Evolutionary conservation across 2,888 invertebrate genomes (phyloP).

Genomic region (Pristionchus japonicus): DNA sequence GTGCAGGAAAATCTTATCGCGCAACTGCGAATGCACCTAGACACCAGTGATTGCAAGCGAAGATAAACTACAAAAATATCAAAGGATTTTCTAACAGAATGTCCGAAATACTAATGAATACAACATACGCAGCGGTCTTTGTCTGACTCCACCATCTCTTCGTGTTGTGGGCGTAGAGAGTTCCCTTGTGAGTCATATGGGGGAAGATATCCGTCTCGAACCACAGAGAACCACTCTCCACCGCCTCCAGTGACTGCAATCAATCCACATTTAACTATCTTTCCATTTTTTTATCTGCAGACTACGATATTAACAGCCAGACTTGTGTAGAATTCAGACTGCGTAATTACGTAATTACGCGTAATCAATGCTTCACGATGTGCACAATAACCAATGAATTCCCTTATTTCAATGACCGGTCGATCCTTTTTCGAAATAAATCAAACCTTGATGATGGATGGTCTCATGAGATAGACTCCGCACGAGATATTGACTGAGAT

Average conservation of each 20-base stretch:
- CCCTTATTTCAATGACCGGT: background rate
- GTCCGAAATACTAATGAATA: background rate
- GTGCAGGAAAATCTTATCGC: background rate
- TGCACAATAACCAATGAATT: no score
- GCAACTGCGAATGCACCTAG: background rate
- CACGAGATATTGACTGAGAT: conserved; percentile 95
- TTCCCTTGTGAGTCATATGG: conserved; percentile 86
- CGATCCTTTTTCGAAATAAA: background rate
- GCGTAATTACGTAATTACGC: no score
- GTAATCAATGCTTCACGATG: no score
- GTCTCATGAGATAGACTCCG: conserved; percentile 92
- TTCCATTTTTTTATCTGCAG: no score
- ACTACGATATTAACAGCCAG: no score
- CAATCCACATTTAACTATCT: background rate
- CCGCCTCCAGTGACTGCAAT: background rate
- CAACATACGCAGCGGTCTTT: conserved; percentile 88
- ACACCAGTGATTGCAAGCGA: background rate
- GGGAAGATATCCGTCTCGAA: conserved; percentile 91
- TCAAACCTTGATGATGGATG: conserved; percentile 78
- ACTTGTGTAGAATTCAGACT: no score
- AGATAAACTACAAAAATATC: background rate
- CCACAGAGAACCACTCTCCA: conserved; percentile 76
- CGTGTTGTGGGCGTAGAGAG: conserved; percentile 84
- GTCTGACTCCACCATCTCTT: conserved; percentile 97
- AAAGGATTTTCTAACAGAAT: background rate